Base-by-base conservation (phyloP, 2,888 invertebrate genomes). In the Brachypterus glaber region DNA sequence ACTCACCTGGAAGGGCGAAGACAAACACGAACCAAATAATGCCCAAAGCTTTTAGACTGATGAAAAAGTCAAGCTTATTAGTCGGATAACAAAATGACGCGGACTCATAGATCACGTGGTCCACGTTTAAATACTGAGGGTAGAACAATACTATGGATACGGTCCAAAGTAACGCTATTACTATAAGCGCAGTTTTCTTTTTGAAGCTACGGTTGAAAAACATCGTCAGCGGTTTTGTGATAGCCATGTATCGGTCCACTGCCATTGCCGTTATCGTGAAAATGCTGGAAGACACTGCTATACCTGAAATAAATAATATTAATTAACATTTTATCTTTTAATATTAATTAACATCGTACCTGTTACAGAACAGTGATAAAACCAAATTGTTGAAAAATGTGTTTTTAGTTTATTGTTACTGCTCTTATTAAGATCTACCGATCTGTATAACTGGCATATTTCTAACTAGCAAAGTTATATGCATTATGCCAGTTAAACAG, bases 221-320 rank as follows among this genome's bases (percentile, higher is more conserved):
- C 0, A 79, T 73, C n/a, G n/a, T n/a, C 47, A 84, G 76, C 0
- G 83, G 82, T 56, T 80, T 80, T 17, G 81, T 76, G 55, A 85
- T 84, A 35, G 84, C 84, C 37, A 81, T 60, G 51, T 79, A 82
- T 35, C 85, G 71, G 62, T 84, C 84, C 39, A 85, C 71, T 3
- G 83, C 82, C 79, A 85, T 82, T 1, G 81, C 79, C 1, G 81
- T 80, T 50, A 86, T 82, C 1, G 85, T 85, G 59, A 83, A 84
- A 33, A 86, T 79, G 53, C 83, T 82, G 1, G 82, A 79, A 0
- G 82, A 79, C 2, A 84, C 84, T n/a, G 82, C 77, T 16, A 82
- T 79, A 37, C 82, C 83, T 83, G 66, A 49, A 67, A 56, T 16
- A 47, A 44, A 48, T 45, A 43, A 36, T 15, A 39, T 15, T 24